Base-by-base conservation (phyloP, 2,888 invertebrate species). In the Blera fallax region DNA sequence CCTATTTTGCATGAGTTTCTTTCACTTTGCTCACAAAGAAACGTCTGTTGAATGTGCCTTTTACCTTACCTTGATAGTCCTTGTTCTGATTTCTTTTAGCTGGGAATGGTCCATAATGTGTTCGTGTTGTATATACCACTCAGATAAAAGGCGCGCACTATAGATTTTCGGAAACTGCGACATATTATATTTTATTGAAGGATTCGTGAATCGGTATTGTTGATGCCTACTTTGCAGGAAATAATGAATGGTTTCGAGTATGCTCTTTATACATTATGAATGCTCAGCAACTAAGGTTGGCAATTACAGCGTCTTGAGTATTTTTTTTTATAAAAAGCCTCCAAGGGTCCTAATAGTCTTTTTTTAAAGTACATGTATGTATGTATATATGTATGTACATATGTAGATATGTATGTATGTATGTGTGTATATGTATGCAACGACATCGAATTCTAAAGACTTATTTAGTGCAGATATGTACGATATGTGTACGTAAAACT, bases 1-100 rank as follows among this genome's bases (percentile, higher is more conserved):
- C 29, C 60, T 77, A 37, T 50, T 77, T 69, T 69, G 54, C 62
- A 78, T 78, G 62, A 27, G 11, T 43, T 62, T 40, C 48, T 77
- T 76, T 37, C 14, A 11, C 16, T 24, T 65, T 32, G 45, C 8
- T 54, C 29, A 14, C 8, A 54, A 6, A 74, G 43, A 29, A 5
- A 43, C 32, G 45, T 45, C 24, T 54, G 43, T 40, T 62, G 50
- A 73, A 40, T 50, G 27, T 18, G 27, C 52, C 29, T 62, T 62
- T 62, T 43, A 73, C 34, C 21, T 56, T n/a, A 48, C 34, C 58
- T 48, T 58, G 50, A 21, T 52, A 11, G 60, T 34, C 52, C 18
- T 62, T 70, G 54, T 16, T 52, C 32, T 43, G 43, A 40, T 21
- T 32, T 14, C 11, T 1, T 50, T 60, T 6, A 27, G 50, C 60